Evolutionary conservation across 2,797 vertebrate genomes (phyloP), one percentile per base, ranked within the genome.

Genomic region (Trematomus bernacchii): DNA sequence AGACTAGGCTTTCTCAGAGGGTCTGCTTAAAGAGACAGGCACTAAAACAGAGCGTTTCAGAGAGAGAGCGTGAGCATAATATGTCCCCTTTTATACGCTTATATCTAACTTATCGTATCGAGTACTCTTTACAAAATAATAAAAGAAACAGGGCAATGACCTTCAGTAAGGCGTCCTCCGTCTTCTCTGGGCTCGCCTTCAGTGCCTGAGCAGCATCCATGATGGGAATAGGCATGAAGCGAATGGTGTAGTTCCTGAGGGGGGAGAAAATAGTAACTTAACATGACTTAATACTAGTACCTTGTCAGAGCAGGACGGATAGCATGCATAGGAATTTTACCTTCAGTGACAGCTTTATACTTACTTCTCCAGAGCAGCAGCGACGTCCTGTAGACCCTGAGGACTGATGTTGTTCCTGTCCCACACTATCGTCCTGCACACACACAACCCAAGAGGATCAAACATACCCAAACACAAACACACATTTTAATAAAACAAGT

Each of bases 161-260:
- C 98, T 99, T 99, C 27, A 98, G 94, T 60, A 99, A 89, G 0
- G 98, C 98, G 1, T 99, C 98, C 90, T 99, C 98, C 0, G 98
- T 99, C 92, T 97, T 99, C 73, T 99, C 98, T 1, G 97, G 97
- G 72, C 92, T 98, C 3, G 96, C 95, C 93, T 97, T 99, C 71
- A 99, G 95, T 0, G 98, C 98, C 91, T 99, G 97, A 62, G 98
- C 97, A 10, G 98, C 98, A 37, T 99, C 98, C 40, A 96, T 94
- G 94, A 99, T 98, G 0, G 98, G 98, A 46, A 98, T 94, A 0
- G 98, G 98, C 98, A 99, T 99, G 87, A 98, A 99, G 7, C 98
- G 95, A 71, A 99, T 93, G 0, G 98, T 99, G 80, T 96, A 98
- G 90, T 99, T 99, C 84, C 98, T 99, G 80, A 59, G n/a, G 50